Evolutionary conservation across 1,140 invertebrate genomes (phyloP).

Genomic region (Radopholus similis): DNA sequence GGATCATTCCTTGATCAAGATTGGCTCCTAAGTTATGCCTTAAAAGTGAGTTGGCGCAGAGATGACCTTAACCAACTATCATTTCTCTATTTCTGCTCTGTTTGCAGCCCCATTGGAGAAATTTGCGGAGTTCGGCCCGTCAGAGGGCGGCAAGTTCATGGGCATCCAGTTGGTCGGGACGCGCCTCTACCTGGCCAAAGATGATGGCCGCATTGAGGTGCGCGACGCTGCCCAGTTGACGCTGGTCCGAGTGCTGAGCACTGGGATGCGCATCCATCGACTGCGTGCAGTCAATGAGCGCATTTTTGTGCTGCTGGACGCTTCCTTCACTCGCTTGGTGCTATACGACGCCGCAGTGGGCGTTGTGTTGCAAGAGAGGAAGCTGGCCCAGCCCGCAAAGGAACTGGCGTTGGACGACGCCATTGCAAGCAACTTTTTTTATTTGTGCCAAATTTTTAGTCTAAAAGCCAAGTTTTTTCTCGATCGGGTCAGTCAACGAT

Average conservation of each 20-base stretch:
- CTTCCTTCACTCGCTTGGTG: not conserved
- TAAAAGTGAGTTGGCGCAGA: no score
- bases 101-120: no score
- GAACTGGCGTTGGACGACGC: constrained; percentile 11
- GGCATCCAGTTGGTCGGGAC: not conserved
- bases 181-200: constrained; percentile 2
- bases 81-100: no score
- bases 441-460: no score
- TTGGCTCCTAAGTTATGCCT: no score
- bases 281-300: constrained; percentile 5
- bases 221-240: not conserved
- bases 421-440: not conserved
- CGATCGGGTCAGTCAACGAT: no score
- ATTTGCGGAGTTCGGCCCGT: constrained; percentile 6
- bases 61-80: no score
- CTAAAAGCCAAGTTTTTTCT: no score
- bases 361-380: not conserved
- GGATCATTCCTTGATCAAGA: no score
- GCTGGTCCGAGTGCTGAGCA: not conserved
- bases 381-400: not conserved
- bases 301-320: not conserved
- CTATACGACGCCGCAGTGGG: not conserved
- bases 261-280: constrained; percentile 1
- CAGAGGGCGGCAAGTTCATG: constrained; percentile 10
- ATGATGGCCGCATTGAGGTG: constrained; percentile 6